Conservation (phyloP, 2,888 invertebrate species). For the Amphipoea oculea region DNA sequence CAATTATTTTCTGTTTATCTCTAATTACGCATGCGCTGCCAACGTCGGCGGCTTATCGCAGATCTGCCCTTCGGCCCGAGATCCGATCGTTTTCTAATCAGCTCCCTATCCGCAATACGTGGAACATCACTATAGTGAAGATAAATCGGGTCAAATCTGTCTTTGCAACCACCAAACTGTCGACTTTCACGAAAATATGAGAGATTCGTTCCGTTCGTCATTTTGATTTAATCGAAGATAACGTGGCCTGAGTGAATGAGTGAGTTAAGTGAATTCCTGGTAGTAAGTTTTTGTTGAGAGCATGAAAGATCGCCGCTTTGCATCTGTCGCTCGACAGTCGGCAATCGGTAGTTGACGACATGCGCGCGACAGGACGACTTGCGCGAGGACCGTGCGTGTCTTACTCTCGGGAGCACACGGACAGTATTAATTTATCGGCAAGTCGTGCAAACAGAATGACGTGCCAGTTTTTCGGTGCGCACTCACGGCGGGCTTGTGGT, state of each 20-base stretch:
- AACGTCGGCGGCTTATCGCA: slow-evolving; percentile 86
- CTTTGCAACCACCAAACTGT: slow-evolving; percentile 67
- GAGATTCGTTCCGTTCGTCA: slow-evolving; percentile 77
- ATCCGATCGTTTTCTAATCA: slow-evolving; percentile 88
- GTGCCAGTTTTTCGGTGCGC: slow-evolving; percentile 85
- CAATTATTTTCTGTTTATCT: slow-evolving; percentile 91
- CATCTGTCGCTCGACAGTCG: slow-evolving; percentile 64
- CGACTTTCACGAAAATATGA: slow-evolving; percentile 76
- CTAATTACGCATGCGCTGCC: slow-evolving; percentile 90
- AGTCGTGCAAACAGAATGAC: slow-evolving; percentile 88
- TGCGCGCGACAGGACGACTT: slow-evolving; percentile 71
- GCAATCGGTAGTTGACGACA: slow-evolving; percentile 53
- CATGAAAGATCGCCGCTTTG: slow-evolving; percentile 75
- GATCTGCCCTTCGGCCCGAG: slow-evolving; percentile 89
- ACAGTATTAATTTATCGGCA: slow-evolving; percentile 87
- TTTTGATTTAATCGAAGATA: slow-evolving; percentile 78
- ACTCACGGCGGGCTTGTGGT: slow-evolving; percentile 77
- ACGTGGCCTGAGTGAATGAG: slow-evolving; percentile 69
- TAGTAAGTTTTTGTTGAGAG: slow-evolving; percentile 73
- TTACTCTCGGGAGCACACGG: slow-evolving; percentile 79
- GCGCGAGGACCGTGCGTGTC: slow-evolving; percentile 78
- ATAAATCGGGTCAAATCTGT: slow-evolving; percentile 76
- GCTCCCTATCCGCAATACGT: slow-evolving; percentile 84
- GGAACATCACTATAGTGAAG: slow-evolving; percentile 81
- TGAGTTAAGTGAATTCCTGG: slow-evolving; percentile 76